These are phyloP conservation scores for Leptopterna dolabrata DNA, from an alignment of 2,888 invertebrate species.

Conservation along the genomic window DNA sequence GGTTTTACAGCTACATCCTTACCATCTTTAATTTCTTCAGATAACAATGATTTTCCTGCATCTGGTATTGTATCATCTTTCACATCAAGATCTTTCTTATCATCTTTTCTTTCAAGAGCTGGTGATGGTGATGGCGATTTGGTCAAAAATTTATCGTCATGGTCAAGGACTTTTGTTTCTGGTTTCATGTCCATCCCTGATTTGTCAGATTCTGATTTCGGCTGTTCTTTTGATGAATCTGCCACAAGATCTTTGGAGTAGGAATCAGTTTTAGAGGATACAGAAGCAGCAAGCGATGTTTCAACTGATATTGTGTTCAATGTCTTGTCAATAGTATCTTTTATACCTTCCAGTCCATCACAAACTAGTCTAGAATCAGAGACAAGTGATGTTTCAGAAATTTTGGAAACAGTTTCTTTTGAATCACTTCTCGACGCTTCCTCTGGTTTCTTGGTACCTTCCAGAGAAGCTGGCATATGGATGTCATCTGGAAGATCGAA, in stretches of 20 bases:
- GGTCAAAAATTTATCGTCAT: not conserved
- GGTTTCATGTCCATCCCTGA: not conserved
- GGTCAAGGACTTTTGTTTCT: not conserved
- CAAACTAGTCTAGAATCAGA: too few relatives aligned
- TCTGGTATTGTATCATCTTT: not conserved
- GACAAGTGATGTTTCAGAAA: too few relatives aligned
- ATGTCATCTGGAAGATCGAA: not conserved
- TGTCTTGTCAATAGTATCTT: not conserved
- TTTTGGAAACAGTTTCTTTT: too few relatives aligned
- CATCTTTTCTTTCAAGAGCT: not conserved
- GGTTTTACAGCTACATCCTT: not conserved
- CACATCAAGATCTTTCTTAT: not conserved
- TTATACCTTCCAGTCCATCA: not conserved
- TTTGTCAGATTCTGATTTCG: not conserved
- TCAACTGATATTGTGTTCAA: not conserved
- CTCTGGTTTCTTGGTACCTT: too few relatives aligned
- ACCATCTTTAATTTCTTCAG: not conserved
- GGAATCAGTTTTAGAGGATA: too few relatives aligned
- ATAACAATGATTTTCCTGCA: not conserved
- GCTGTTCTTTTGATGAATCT: not conserved
- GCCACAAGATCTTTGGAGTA: not conserved
- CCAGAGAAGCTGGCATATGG: too few relatives aligned
- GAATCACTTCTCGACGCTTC: too few relatives aligned
- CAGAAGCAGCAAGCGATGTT: too few relatives aligned
- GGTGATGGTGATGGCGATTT: constrained; percentile 28